phyloP scores from a whole-genome alignment of 2,888 invertebrate genomes.

The Alviniconcha strummeri region DNA sequence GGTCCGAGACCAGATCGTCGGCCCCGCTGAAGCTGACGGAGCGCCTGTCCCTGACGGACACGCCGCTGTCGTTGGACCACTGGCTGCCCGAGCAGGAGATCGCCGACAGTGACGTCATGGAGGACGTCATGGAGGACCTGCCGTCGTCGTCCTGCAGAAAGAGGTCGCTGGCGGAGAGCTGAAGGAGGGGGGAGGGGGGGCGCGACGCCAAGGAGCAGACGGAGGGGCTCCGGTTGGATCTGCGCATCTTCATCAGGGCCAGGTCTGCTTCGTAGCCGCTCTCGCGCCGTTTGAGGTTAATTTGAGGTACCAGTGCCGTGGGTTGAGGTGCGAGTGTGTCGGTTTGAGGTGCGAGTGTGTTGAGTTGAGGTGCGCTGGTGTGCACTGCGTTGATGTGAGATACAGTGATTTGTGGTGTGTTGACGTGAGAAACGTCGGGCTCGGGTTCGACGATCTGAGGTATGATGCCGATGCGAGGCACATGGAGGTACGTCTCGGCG shows the following conservation, averaged over 20 bases:
- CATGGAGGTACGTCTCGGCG: too few relatives aligned
- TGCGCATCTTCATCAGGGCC: too few relatives aligned
- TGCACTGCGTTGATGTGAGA: too few relatives aligned
- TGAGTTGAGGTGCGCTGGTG: too few relatives aligned
- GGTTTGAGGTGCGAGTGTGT: too few relatives aligned
- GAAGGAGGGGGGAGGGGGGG: constrained; percentile 11
- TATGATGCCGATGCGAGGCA: too few relatives aligned
- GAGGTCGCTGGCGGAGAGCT: neutral
- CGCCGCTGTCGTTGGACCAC: neutral
- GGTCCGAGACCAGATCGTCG: neutral
- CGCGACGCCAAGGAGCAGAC: neutral
- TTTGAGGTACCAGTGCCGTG: neutral
- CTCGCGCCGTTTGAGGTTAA: neutral
- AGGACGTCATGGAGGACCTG: neutral
- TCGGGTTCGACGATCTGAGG: too few relatives aligned
- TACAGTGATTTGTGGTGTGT: too few relatives aligned
- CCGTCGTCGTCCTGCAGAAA: neutral
- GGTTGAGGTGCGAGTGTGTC: too few relatives aligned
- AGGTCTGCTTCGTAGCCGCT: neutral
- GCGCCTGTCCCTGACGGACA: neutral
- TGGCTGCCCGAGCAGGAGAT: neutral
- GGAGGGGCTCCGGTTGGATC: too few relatives aligned
- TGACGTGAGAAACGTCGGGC: too few relatives aligned
- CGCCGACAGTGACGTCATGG: constrained; percentile 2
- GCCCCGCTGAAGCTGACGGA: neutral